These are phyloP conservation scores for Scortum barcoo DNA, from an alignment of 2,113 vertebrate species.

Conservation along the genomic window DNA sequence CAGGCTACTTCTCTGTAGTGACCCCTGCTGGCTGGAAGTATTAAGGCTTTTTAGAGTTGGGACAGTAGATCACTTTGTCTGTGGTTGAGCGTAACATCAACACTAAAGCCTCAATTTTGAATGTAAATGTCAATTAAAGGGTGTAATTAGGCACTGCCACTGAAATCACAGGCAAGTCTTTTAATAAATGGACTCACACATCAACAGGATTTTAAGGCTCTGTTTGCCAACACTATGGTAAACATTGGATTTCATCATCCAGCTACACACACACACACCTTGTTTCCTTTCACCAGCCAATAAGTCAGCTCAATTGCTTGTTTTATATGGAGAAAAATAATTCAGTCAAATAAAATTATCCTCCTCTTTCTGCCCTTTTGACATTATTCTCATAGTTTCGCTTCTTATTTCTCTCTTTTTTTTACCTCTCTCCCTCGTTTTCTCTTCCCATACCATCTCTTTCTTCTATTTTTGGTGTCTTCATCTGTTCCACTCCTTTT, in stretches of 20 bases:
- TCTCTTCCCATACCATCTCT: too few species aligned
- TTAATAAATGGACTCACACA: not conserved
- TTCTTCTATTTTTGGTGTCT: too few species aligned
- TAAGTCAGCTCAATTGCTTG: not conserved
- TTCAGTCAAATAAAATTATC: not conserved
- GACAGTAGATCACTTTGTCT: too few species aligned
- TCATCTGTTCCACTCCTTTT: not conserved
- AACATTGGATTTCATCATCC: not conserved
- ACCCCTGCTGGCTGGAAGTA: constrained; percentile 38
- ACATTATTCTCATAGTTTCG: not conserved
- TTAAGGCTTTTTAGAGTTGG: not conserved
- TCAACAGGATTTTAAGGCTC: not conserved
- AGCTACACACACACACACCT: not conserved
- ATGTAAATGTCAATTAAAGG: not conserved
- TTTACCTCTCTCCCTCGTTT: not conserved
- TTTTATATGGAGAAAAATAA: not conserved
- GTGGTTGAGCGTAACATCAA: not conserved
- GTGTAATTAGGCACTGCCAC: not conserved
- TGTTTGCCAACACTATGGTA: not conserved
- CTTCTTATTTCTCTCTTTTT: not conserved
- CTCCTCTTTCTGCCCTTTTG: not conserved
- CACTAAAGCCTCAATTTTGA: not conserved
- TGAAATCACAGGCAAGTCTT: not conserved
- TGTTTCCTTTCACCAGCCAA: not conserved
- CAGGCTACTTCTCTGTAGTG: not conserved